Evolutionary conservation across 2,113 vertebrate species (phyloP), one percentile per base, ranked within the genome.

Genomic region (Phasianus colchicus): DNA sequence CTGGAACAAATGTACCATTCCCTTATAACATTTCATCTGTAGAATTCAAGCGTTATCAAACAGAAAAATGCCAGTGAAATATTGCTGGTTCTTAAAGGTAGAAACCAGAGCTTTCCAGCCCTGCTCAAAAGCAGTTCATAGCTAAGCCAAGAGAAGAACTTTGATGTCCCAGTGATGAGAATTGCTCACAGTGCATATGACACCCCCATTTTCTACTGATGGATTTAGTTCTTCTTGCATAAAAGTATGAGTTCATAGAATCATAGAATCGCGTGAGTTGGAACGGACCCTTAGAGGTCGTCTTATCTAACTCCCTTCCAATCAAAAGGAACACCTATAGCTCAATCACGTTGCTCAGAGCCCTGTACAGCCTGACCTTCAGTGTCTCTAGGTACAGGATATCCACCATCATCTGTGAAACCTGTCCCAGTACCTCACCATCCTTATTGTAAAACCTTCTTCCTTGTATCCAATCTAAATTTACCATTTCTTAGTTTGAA

Each of bases 21-120:
- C 22, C 86, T 88, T 67, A 15, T 24, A 83, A 29, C 5, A 67
- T 72, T 93, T 84, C 18, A 22, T 40, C 5, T 6, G 5, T 40
- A 52, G 19, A 18, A 66, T 13, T 83, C 70, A 81, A 65, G 14
- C 14, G 38, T 58, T 85, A 20, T 38, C 63, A 52, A 19, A 14
- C 11, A 72, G 17, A 45, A 87, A 75, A 63, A 91, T 14, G 15
- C 4, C 42, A 52, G 0, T 7, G 14, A 85, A 89, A 73, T 45
- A 17, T 8, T 0, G 0, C 1, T 47, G 90, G 47, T 48, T 54
- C 1, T 1, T 66, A 45, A 66, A 58, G 10, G 3, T 34, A 32
- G 42, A 61, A 85, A 88, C 40, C 4, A 24, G 7, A 78, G 24
- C 18, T 25, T 80, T 9, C 10, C 40, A 30, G 6, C 15, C 6